These are phyloP conservation scores for Xestia xanthographa DNA, from an alignment of 2,888 invertebrate species.

Conservation along the genomic window DNA sequence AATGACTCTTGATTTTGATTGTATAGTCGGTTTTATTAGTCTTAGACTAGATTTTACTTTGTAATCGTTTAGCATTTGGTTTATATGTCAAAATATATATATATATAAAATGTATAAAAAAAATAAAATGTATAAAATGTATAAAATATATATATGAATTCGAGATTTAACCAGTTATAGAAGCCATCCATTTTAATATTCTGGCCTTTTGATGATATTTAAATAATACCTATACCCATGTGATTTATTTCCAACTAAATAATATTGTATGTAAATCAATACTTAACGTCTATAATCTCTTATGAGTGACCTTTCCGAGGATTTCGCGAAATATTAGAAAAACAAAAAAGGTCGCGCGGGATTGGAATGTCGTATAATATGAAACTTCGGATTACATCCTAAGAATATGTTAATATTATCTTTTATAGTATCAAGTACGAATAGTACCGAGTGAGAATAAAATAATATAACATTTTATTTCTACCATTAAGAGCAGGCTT, in stretches of 20 bases:
- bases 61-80: background rate
- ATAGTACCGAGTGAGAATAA: background rate
- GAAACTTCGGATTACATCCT: slow-evolving; percentile 6
- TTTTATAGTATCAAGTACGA: too few species aligned
- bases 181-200: background rate
- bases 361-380: slow-evolving; percentile 29
- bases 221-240: background rate
- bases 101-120: too few species aligned
- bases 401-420: slow-evolving; percentile 11
- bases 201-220: slow-evolving; percentile 15
- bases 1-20: background rate
- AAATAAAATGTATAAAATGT: too few species aligned
- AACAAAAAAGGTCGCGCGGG: slow-evolving; percentile 18
- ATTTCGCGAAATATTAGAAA: slow-evolving; percentile 40
- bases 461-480: background rate
- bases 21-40: background rate
- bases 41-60: background rate
- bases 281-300: slow-evolving; percentile 6
- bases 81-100: background rate
- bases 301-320: slow-evolving; percentile 29
- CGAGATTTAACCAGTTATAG: background rate
- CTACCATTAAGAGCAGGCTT: background rate
- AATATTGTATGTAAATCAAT: slow-evolving; percentile 24
- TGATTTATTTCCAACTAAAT: background rate
- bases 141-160: too few species aligned